Evolutionary conservation across 1,140 invertebrate genomes (phyloP).

Genomic region (Zaprionus ghesquierei): DNA sequence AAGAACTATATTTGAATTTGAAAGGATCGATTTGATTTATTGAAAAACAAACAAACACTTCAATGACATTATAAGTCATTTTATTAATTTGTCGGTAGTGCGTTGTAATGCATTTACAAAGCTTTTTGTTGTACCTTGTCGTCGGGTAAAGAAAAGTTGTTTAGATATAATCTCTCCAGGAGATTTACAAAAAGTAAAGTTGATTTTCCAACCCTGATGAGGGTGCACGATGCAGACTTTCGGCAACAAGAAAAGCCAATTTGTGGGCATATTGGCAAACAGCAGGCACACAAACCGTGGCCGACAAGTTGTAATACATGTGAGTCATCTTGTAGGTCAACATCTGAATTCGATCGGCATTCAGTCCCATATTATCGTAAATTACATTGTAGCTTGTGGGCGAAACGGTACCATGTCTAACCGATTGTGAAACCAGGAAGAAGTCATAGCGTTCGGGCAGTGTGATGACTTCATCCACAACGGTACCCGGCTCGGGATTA

Average conservation of each 20-base stretch:
- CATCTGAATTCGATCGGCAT: slow-evolving; percentile 88
- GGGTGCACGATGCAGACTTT: slow-evolving; percentile 86
- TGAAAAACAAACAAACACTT: neutral
- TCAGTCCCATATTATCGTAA: slow-evolving; percentile 85
- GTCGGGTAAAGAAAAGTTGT: too few relatives aligned
- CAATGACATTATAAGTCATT: neutral
- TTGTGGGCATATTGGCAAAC: slow-evolving; percentile 95
- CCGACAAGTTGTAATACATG: slow-evolving; percentile 92
- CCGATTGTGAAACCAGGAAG: slow-evolving; percentile 90
- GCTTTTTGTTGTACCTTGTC: too few relatives aligned
- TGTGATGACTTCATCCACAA: slow-evolving; percentile 94
- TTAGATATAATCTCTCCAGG: too few relatives aligned
- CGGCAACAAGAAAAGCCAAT: slow-evolving; percentile 90
- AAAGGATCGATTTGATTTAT: neutral
- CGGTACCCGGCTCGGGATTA: slow-evolving; percentile 93
- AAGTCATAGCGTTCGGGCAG: slow-evolving; percentile 93
- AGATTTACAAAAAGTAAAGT: slow-evolving; percentile 84
- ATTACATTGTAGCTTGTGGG: slow-evolving; percentile 93
- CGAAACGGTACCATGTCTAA: slow-evolving; percentile 90
- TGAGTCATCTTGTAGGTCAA: slow-evolving; percentile 92
- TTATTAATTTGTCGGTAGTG: neutral
- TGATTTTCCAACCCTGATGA: slow-evolving; percentile 82
- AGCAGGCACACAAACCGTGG: slow-evolving; percentile 92
- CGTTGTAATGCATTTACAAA: too few relatives aligned
- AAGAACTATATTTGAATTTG: too few relatives aligned